Conservation (phyloP, 2,888 invertebrate genomes). For the Phanerotoma sp. region DNA sequence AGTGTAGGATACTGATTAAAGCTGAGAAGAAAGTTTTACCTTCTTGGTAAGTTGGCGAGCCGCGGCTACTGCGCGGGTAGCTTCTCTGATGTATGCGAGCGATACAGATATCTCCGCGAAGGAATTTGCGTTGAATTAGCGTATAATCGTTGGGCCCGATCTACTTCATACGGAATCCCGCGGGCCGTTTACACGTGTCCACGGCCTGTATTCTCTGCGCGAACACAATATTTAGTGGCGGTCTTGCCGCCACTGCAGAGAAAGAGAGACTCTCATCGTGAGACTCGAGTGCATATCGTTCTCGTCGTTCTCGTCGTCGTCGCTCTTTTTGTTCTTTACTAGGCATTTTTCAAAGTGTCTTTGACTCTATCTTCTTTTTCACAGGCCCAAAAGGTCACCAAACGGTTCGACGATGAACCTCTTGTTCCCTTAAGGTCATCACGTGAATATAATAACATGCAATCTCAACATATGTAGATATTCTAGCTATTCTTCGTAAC, state of each 20-base stretch:
- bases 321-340: constrained; percentile 3
- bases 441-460: too few relatives aligned
- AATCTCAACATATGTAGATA: too few relatives aligned
- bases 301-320: too few relatives aligned
- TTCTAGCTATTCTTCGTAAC: too few relatives aligned
- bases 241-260: constrained; percentile 26
- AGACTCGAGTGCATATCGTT: constrained; percentile 26
- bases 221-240: constrained; percentile 57
- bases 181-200: constrained; percentile 56
- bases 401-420: too few relatives aligned
- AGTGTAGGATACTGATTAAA: background rate
- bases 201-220: constrained; percentile 54
- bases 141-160: constrained; percentile 57
- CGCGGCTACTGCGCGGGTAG: constrained; percentile 29
- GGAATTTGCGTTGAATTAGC: constrained; percentile 58
- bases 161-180: constrained; percentile 55
- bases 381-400: background rate
- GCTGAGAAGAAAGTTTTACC: background rate
- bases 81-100: constrained; percentile 50
- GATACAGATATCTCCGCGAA: constrained; percentile 56
- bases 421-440: too few relatives aligned
- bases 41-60: constrained; percentile 11
- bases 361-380: constrained; percentile 4
- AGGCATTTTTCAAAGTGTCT: background rate
- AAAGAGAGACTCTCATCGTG: constrained; percentile 33